Evolutionary conservation across 2,797 vertebrate species (phyloP).

Genomic region (Silurus aristotelis): DNA sequence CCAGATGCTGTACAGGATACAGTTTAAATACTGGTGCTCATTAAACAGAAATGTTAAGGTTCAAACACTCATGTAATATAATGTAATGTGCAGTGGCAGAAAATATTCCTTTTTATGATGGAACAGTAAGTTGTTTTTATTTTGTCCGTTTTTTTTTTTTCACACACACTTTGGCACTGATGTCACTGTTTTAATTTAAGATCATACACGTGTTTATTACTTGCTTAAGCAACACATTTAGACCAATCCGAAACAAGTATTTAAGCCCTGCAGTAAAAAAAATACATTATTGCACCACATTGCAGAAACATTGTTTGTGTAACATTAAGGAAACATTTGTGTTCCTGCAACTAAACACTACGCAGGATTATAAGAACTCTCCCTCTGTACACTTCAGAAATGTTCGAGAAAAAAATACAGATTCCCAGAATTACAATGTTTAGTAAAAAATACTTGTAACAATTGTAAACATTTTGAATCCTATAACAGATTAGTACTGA

Average conservation of each 20-base stretch:
- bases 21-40: neutral
- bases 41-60: neutral
- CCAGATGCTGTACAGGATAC: too few species aligned
- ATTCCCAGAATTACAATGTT: neutral
- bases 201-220: neutral
- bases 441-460: too few species aligned
- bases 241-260: neutral
- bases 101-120: neutral
- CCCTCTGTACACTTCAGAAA: too few species aligned
- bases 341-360: neutral
- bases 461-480: too few species aligned
- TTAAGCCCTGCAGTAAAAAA: neutral
- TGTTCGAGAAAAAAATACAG: neutral
- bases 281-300: neutral
- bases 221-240: neutral
- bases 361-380: neutral
- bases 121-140: neutral
- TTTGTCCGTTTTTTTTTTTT: neutral
- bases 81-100: neutral
- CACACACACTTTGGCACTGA: too few species aligned
- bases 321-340: neutral
- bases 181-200: neutral
- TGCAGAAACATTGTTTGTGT: neutral
- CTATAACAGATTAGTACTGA: neutral
- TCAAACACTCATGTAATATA: neutral